Evolutionary conservation across 1,140 invertebrate species (phyloP), one percentile per base, ranked within the genome.

Genomic region (Diachasma alloeum): DNA sequence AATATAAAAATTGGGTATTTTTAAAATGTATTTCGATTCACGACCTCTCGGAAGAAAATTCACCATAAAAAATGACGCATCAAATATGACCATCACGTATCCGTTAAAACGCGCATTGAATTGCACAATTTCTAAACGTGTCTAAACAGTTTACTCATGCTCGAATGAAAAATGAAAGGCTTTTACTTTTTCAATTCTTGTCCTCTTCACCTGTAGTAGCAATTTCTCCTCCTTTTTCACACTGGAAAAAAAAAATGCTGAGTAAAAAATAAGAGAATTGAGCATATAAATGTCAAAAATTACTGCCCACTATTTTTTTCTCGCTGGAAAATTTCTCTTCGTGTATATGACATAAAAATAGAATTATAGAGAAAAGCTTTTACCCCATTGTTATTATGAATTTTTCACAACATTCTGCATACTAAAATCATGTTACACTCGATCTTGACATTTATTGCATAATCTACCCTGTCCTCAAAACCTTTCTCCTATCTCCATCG

Each of bases 371-470:
- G 48, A 53, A 53, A 53, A 53, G 48, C 48, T n/a, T 53, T 53
- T 17, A 17, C 17, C 48, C 48, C 15, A 53, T 53, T n/a, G 48
- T n/a, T 53, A 19, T 53, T 53, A 19, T 53, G 48, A 53, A 53
- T 53, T 17, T 53, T 53, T 53, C 48, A 53, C 48, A 53, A 19
- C 48, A 63, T 63, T 63, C 24, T 26, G 5, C 59, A 63, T 63
- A 8, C 59, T 63, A 63, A 63, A 74, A 44, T 68, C 63, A n/a
- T 68, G 22, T 56, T 69, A 70, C 46, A 75, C 19, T 75, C 74
- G 36, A 70, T 75, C 66, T 75, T 75, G 74, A 70, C 66, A 70
- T 75, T 69, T 70, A 75, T 75, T 75, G 59, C 67, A 75, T 70
- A 53, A 75, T 75, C 68, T 75, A 70, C 26, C 67, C 46, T 56